These are phyloP conservation scores for Rostratula benghalensis DNA, from an alignment of 2,113 vertebrate species.

Conservation along the genomic window DNA sequence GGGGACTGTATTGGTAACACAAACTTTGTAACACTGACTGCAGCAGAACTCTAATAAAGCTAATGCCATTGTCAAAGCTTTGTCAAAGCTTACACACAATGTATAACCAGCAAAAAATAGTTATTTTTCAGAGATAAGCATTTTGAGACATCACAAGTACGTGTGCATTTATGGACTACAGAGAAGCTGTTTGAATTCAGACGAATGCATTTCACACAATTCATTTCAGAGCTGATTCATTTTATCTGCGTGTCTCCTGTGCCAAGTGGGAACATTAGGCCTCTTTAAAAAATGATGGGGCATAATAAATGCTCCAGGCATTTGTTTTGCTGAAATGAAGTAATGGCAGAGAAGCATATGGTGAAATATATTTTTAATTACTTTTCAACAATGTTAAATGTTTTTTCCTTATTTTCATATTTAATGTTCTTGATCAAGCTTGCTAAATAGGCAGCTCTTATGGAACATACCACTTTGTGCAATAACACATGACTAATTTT, in stretches of 20 bases:
- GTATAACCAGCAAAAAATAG: neutral
- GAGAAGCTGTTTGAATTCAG: constrained; percentile 59
- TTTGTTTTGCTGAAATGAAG: constrained; percentile 75
- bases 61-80: neutral
- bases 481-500: constrained; percentile 75
- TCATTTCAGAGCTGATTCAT: constrained; percentile 70
- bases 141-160: constrained; percentile 1
- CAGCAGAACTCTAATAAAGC: neutral
- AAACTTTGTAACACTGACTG: neutral
- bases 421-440: constrained; percentile 75
- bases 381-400: constrained; percentile 79
- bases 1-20: neutral
- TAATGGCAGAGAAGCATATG: constrained; percentile 74
- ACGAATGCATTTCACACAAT: constrained; percentile 59
- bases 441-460: constrained; percentile 59
- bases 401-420: constrained; percentile 77
- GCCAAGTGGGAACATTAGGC: constrained; percentile 70
- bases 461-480: constrained; percentile 64
- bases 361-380: constrained; percentile 84
- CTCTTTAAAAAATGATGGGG: constrained; percentile 76
- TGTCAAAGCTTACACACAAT: neutral
- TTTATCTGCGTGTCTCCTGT: constrained; percentile 65
- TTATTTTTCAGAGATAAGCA: neutral
- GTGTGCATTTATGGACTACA: constrained; percentile 9
- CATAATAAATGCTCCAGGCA: constrained; percentile 76